Base-by-base conservation (phyloP, 1,140 invertebrate genomes). In the Pissodes strobi region DNA sequence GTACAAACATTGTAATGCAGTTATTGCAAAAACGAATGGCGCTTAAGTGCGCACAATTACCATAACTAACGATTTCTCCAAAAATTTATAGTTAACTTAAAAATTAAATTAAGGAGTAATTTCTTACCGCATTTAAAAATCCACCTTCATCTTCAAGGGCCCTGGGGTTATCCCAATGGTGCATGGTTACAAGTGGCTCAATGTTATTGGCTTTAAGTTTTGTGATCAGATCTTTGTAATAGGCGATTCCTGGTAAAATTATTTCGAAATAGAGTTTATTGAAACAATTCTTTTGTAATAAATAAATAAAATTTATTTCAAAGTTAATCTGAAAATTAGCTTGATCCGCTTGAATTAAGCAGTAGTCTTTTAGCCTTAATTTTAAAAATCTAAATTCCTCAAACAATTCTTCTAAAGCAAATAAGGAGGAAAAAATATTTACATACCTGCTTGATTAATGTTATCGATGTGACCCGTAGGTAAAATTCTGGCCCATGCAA, bases 161-260 rank as follows among this genome's bases (percentile, higher is more conserved):
- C 62, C 86, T 82, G 0, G 88, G 88, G 34, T 88, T 74, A 58
- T 90, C 88, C 87, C 87, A 90, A 66, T 89, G 87, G 69, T 88
- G 89, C 19, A 90, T 82, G 0, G 87, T 89, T 0, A 88, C 86
- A 82, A 87, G 85, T 1, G 86, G 86, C 52, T 81, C 69, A 23
- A 86, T 85, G 5, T 72, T 72, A 43, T 82, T 79, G 27, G 76
- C 81, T 10, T 81, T 52, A 0, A 89, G 70, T 57, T 82, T 82
- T 52, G 85, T 70, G 27, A 88, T 82, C 0, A 88, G 59, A 19
- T 79, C 72, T 34, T 83, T 80, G 64, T 88, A 88, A 70, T 85
- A 86, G 3, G 77, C 53, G n/a, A 86, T 19, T 3, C 56, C 56
- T 59, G 27, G 3, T n/a, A n/a, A n/a, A n/a, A n/a, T 15, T 15